Conservation (phyloP, 2,888 invertebrate genomes). For the Sinohyriopsis cumingii region DNA sequence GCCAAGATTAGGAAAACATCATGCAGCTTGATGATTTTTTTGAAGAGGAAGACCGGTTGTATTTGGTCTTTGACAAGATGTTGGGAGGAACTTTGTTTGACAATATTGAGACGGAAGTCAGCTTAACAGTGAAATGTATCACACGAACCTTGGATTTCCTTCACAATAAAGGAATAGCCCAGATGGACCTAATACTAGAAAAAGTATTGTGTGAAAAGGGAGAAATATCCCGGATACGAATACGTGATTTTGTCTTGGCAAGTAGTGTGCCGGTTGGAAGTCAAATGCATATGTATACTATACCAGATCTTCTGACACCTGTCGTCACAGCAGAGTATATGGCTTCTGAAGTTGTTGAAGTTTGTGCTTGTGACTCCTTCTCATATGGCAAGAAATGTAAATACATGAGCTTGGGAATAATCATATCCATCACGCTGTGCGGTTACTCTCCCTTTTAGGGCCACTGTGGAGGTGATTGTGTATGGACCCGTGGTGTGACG, state of each 20-base stretch:
- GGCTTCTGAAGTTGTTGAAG: slow-evolving; percentile 85
- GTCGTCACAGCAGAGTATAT: slow-evolving; percentile 79
- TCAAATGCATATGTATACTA: slow-evolving; percentile 80
- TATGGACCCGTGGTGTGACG: slow-evolving; percentile 96
- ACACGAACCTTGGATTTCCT: too few species aligned
- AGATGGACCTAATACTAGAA: slow-evolving; percentile 97
- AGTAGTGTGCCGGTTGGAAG: slow-evolving; percentile 81
- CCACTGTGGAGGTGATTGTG: slow-evolving; percentile 93
- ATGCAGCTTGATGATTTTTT: too few species aligned
- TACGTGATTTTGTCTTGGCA: slow-evolving; percentile 98
- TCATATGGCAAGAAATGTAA: slow-evolving; percentile 92
- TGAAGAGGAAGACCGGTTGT: too few species aligned
- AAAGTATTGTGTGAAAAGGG: slow-evolving; percentile 96
- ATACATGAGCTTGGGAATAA: slow-evolving; percentile 96
- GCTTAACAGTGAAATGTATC: too few species aligned
- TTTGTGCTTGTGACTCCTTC: slow-evolving; percentile 93
- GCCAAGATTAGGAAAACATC: too few species aligned
- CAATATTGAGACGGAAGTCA: too few species aligned
- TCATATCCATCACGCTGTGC: slow-evolving; percentile 94
- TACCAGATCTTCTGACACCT: slow-evolving; percentile 94
- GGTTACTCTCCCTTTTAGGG: slow-evolving; percentile 99
- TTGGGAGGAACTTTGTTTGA: too few species aligned
- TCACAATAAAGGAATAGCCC: slow-evolving; percentile 79
- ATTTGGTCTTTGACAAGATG: too few species aligned
- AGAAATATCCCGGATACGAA: slow-evolving; percentile 88